Percentiles rank a stretch among this genome's conserved stretches.
Conservation (phyloP, 2,888 invertebrate genomes). For the Cerastis leucographa region DNA sequence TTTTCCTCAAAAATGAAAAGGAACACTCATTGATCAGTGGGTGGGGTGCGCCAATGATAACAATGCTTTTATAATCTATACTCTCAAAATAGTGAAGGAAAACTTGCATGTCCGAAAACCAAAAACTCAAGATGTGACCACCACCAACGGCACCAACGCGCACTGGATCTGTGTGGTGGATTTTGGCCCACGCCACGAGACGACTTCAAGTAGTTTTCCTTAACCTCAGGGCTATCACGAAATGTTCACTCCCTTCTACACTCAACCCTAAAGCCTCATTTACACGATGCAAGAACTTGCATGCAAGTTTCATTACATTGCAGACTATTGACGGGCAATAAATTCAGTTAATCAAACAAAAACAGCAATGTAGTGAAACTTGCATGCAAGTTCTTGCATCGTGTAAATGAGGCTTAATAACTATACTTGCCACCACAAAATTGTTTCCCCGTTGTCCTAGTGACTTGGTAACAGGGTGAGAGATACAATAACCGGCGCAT, state of each 20-base stretch:
- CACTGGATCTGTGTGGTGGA: not conserved
- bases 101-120: not conserved
- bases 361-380: too few species aligned
- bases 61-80: not conserved
- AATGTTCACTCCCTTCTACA: not conserved
- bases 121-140: not conserved
- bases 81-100: not conserved
- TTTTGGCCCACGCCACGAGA: not conserved
- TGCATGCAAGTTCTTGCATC: too few species aligned
- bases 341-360: too few species aligned
- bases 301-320: too few species aligned
- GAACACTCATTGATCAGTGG: not conserved
- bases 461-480: constrained; percentile 53
- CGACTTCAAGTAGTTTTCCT: not conserved
- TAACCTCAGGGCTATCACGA: constrained; percentile 1
- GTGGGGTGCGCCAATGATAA: not conserved
- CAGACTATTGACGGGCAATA: too few species aligned
- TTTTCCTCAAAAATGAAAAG: not conserved
- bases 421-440: constrained; percentile 35
- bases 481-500: constrained; percentile 39
- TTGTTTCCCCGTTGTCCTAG: constrained; percentile 32
- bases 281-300: too few species aligned
- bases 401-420: too few species aligned
- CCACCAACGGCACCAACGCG: not conserved
- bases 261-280: too few species aligned